phyloP scores from a whole-genome alignment of 2,113 vertebrate genomes.

The Galeopterus variegatus region DNA sequence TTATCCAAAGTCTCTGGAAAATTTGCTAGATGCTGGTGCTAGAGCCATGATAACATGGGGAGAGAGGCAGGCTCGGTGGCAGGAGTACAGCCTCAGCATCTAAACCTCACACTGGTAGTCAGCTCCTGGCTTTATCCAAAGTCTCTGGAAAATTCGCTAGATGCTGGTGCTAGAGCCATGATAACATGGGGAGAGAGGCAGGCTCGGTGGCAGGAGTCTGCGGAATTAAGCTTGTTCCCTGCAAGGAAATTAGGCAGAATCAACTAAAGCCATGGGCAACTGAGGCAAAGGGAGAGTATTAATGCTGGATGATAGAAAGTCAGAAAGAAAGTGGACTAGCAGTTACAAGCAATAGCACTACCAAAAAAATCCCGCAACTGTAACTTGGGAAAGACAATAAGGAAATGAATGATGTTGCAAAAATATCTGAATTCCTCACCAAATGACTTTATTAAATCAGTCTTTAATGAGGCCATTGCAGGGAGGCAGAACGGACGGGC shows the following conservation, averaged over 20 bases:
- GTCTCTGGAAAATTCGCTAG: conserved; percentile 36
- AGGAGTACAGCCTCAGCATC: conserved; percentile 18
- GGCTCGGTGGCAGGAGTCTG: conserved; percentile 50
- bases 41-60: background rate
- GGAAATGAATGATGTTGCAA: conserved; percentile 1
- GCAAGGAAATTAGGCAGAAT: conserved; percentile 57
- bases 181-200: background rate
- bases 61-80: background rate
- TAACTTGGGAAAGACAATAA: conserved; percentile 39
- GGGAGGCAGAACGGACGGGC: conserved; percentile 1
- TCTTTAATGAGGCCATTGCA: conserved; percentile 54
- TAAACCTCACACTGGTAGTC: background rate
- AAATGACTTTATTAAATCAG: conserved; percentile 68
- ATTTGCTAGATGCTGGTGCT: background rate
- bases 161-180: background rate
- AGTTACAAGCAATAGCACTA: background rate
- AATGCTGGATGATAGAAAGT: background rate
- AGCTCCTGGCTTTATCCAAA: conserved; percentile 35
- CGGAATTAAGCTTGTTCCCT: conserved; percentile 48
- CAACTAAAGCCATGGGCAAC: background rate
- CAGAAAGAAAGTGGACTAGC: conserved; percentile 9
- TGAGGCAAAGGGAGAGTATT: background rate
- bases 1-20: conserved; percentile 35
- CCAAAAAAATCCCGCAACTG: background rate
- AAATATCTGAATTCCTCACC: conserved; percentile 53